Conservation (phyloP, 1,140 invertebrate species). For the Trachelipus rathkii region DNA sequence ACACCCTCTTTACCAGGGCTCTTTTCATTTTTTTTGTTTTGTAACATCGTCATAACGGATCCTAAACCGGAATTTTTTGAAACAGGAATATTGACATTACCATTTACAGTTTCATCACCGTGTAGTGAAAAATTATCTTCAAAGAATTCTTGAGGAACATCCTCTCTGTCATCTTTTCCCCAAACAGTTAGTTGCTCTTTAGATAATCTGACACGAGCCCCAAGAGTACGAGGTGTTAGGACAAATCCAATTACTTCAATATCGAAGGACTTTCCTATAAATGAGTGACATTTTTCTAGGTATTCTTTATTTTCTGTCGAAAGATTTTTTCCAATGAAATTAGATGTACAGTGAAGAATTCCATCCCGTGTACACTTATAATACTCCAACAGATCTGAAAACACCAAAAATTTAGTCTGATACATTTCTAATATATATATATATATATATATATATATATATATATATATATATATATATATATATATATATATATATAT, state of each 20-base stretch:
- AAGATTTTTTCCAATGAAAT: background rate
- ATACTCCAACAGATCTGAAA: background rate
- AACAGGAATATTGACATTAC: background rate
- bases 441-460: too few relatives aligned
- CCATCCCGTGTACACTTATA: background rate
- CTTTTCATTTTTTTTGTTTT: background rate
- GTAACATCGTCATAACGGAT: background rate
- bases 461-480: too few relatives aligned
- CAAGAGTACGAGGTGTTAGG: conserved; percentile 45
- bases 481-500: too few relatives aligned
- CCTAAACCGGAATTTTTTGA: background rate
- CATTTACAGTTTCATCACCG: background rate
- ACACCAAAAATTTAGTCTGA: background rate
- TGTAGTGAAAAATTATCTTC: background rate
- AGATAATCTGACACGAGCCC: conserved; percentile 39
- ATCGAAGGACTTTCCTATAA: background rate
- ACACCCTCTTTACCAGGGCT: background rate
- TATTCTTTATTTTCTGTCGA: background rate
- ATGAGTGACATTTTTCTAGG: background rate
- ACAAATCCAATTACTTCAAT: conserved; percentile 45
- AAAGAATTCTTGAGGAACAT: background rate
- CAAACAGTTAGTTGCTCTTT: conserved; percentile 40
- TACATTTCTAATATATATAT: too few relatives aligned
- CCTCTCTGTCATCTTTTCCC: conserved; percentile 42
- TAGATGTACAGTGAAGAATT: background rate